These are phyloP conservation scores for Neogobius melanostomus DNA, from an alignment of 2,113 vertebrate genomes.

Conservation along the genomic window DNA sequence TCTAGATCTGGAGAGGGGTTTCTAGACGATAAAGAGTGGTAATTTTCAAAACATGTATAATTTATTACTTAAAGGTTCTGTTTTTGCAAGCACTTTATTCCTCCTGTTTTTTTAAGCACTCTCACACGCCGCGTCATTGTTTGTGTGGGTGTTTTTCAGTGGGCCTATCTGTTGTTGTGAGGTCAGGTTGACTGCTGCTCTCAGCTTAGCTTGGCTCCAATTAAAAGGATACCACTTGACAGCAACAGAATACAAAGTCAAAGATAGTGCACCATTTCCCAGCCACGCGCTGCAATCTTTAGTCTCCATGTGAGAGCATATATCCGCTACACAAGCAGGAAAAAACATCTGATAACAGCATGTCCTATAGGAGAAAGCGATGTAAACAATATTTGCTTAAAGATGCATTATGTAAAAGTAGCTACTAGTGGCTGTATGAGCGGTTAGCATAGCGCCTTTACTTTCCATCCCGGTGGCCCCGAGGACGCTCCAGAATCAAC, in stretches of 20 bases:
- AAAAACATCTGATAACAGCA: constrained; percentile 3
- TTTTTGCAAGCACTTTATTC: not conserved
- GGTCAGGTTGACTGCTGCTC: constrained; percentile 47
- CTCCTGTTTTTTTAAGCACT: constrained; percentile 14
- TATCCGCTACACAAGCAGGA: constrained; percentile 12
- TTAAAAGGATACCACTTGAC: constrained; percentile 61
- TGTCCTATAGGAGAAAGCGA: not conserved
- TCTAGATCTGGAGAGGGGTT: not conserved
- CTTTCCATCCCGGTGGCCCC: too few relatives aligned
- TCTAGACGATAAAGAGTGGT: not conserved
- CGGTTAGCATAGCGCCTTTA: too few relatives aligned
- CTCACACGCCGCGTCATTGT: not conserved
- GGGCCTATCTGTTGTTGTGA: constrained; percentile 36
- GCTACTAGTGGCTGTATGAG: too few relatives aligned
- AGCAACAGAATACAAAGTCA: constrained; percentile 47
- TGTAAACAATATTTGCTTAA: too few relatives aligned
- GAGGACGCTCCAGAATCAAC: too few relatives aligned
- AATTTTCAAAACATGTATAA: not conserved
- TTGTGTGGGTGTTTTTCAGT: constrained; percentile 2
- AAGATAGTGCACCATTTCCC: constrained; percentile 29
- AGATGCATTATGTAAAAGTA: too few relatives aligned
- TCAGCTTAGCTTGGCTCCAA: constrained; percentile 49
- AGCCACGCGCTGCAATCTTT: constrained; percentile 20
- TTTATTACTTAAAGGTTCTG: not conserved
- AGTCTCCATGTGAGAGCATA: constrained; percentile 26